Conservation (phyloP, 2,888 invertebrate species). For the Drosophila borealis region DNA sequence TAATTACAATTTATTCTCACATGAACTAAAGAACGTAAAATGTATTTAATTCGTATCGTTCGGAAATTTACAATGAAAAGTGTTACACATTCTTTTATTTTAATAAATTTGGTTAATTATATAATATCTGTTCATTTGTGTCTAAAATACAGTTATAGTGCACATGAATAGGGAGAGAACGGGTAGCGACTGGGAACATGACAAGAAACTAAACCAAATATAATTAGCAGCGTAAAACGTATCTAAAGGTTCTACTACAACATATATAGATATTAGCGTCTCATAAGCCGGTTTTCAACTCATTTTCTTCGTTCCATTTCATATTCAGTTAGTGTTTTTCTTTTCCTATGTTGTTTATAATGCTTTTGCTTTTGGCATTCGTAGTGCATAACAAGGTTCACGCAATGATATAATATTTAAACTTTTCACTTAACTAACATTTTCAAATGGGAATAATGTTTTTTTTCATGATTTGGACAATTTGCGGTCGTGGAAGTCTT, state of each 20-base stretch:
- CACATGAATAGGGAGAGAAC: constrained; percentile 19
- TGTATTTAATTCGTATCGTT: constrained; percentile 40
- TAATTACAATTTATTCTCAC: constrained; percentile 62
- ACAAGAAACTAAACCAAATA: constrained; percentile 51
- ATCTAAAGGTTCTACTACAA: constrained; percentile 67
- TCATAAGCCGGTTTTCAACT: constrained; percentile 58
- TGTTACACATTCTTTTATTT: constrained; percentile 54
- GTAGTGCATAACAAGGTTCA: constrained; percentile 58
- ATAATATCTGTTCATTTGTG: constrained; percentile 67
- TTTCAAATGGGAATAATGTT: constrained; percentile 31
- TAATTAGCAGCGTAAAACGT: constrained; percentile 56
- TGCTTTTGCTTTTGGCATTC: constrained; percentile 55
- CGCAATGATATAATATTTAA: constrained; percentile 35
- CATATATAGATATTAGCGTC: constrained; percentile 75
- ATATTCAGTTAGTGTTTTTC: constrained; percentile 30
- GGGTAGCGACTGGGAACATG: constrained; percentile 12
- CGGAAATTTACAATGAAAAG: constrained; percentile 67
- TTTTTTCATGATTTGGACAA: constrained; percentile 28
- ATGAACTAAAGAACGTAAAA: constrained; percentile 50
- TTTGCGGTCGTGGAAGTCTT: constrained; percentile 56
- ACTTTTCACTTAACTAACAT: constrained; percentile 45
- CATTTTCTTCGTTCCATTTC: constrained; percentile 17
- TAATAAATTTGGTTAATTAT: constrained; percentile 55
- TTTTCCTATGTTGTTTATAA: constrained; percentile 29
- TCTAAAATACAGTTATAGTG: constrained; percentile 53